Evolutionary conservation across 2,113 vertebrate species (phyloP), one percentile per base, ranked within the genome.

Genomic region (Seriola rivoliana): DNA sequence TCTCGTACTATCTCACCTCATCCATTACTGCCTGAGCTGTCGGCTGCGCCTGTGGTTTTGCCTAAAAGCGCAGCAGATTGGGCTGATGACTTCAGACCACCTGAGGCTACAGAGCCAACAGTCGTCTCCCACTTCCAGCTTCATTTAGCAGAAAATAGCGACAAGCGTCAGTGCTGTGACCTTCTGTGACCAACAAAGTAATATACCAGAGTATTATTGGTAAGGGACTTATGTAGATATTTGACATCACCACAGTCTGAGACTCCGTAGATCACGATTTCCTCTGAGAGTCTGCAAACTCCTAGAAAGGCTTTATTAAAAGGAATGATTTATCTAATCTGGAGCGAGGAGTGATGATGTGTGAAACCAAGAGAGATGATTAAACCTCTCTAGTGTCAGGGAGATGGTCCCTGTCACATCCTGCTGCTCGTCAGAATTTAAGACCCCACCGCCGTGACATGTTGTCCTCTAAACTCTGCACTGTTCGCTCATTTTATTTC

Each of bases 321-420:
- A 81, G 65, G 57, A 75, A 78, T 85, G 89, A 92, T 90, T 89
- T 85, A 90, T 89, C 68, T 82, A 70, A 84, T 82, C 71, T 73
- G 71, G 65, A 82, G 75, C 8, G 59, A 69, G 32, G 75, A 54
- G 81, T 63, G 60, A 66, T 82, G 88, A 83, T 80, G 84, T 75
- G 79, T 86, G 81, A 85, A 82, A 69, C 54, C 68, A 84, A 42
- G 70, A 82, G 85, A 78, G 73, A 85, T 82, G 81, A 92, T 91
- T 89, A 88, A 87, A 82, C 68, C 62, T 67, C 64, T 83, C 64
- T 36, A 60, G 78, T 84, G 80, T 82, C 82, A 67, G 73, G 25
- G 81, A 85, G 84, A 86, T 75, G 81, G 65, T 74, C 85, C 66
- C 82, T 86, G 85, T 86, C 87, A 85, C 74, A 54, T 85, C 62